Evolutionary conservation across 2,113 vertebrate genomes (phyloP).

Genomic region (Esox niger): DNA sequence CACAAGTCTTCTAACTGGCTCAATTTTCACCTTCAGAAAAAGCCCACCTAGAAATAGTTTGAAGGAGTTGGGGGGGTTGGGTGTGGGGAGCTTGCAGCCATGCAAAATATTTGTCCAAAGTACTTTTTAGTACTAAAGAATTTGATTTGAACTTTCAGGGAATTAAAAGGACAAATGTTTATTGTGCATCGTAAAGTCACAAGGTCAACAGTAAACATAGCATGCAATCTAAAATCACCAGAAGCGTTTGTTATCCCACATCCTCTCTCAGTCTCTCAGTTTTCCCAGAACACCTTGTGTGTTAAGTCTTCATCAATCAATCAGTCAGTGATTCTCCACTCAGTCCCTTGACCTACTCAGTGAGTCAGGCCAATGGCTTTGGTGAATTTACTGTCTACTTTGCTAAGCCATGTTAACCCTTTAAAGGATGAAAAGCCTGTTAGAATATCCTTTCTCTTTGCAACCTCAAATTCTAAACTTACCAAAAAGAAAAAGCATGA

Average conservation of each 20-base stretch:
- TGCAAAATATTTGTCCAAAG: constrained; percentile 63
- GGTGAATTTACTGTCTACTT: not conserved
- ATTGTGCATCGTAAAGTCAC: constrained; percentile 23
- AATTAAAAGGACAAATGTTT: constrained; percentile 23
- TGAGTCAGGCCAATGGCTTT: not conserved
- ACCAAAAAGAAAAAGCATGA: constrained; percentile 2
- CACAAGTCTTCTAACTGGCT: constrained; percentile 46
- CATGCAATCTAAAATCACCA: too few relatives aligned
- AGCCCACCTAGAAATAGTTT: constrained; percentile 55
- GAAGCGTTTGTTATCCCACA: too few relatives aligned
- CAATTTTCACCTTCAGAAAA: constrained; percentile 56
- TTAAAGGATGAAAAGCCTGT: too few relatives aligned
- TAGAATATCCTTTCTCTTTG: too few relatives aligned
- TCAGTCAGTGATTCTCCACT: not conserved
- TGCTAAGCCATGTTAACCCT: too few relatives aligned
- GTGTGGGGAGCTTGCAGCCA: constrained; percentile 37
- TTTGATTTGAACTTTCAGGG: constrained; percentile 28
- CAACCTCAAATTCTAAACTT: not conserved
- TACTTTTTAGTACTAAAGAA: constrained; percentile 5
- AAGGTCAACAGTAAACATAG: constrained; percentile 36
- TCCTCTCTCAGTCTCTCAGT: not conserved
- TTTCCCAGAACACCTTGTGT: not conserved
- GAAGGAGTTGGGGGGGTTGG: constrained; percentile 18
- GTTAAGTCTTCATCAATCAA: not conserved
- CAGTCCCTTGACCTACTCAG: not conserved